Conservation (phyloP, 2,113 vertebrate genomes). For the Apodemus sylvaticus region DNA sequence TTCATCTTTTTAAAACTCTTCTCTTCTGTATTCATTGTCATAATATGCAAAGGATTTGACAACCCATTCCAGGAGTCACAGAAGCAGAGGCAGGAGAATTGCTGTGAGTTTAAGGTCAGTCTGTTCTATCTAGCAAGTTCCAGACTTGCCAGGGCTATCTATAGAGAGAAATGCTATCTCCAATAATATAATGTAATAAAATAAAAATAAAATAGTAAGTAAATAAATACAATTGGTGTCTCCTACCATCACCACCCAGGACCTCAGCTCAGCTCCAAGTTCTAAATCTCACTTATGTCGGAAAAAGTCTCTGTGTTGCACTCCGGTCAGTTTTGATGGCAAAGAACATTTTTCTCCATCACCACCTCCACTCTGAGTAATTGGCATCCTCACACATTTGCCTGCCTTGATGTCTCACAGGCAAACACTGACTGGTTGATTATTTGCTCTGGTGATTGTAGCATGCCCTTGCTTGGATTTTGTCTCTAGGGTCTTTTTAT, state of each 20-base stretch:
- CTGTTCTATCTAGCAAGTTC: not conserved
- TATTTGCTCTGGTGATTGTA: constrained; percentile 65
- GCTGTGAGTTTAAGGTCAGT: not conserved
- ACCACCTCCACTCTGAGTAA: constrained; percentile 43
- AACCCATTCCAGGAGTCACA: not conserved
- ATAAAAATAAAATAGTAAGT: not conserved
- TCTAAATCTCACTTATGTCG: not conserved
- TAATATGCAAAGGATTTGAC: not conserved
- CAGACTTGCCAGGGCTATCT: not conserved
- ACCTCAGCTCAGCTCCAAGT: not conserved
- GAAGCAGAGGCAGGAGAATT: not conserved
- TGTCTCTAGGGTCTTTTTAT: constrained; percentile 70
- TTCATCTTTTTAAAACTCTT: constrained; percentile 38
- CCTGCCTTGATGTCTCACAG: constrained; percentile 55
- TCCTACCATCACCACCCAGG: not conserved
- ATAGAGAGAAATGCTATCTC: not conserved
- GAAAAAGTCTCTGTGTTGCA: constrained; percentile 5
- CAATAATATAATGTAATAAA: not conserved
- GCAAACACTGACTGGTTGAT: constrained; percentile 52
- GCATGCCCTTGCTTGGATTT: constrained; percentile 54
- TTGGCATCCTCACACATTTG: constrained; percentile 16
- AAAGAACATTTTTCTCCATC: constrained; percentile 60
- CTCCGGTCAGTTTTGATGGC: constrained; percentile 27
- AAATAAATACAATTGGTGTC: not conserved
- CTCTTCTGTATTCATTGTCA: constrained; percentile 8